Base-by-base conservation (phyloP, 37 sponge, comb jelly and placozoan species). In the Geodia barretti region DNA sequence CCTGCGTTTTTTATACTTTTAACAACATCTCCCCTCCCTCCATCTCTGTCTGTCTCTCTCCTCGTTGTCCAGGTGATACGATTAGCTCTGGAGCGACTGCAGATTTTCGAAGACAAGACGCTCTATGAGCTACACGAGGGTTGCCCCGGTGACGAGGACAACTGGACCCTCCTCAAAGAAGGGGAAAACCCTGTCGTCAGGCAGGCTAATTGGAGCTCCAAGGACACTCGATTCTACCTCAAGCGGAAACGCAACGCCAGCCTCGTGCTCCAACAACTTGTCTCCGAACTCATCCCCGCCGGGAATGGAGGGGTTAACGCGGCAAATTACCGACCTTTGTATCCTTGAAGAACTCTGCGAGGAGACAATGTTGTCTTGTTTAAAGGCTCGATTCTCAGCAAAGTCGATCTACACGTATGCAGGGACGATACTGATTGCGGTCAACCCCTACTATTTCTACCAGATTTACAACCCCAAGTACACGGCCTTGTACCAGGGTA, bases 371-470 rank as follows among this genome's bases (percentile, higher is more conserved):
- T 88, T 98, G 41, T 76, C 89, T 0, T 87, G 80, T 26, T 82
- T 98, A 2, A 32, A 62, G 31, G 86, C 90, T 5, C 70, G 98
- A 30, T 98, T 98, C 80, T 86, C 78, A 4, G 77, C 77, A 36
- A 93, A 91, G 73, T 62, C 67, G 64, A 98, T 98, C 72, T 98
- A 98, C 88, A 98, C 98, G 17, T 98, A 92, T 62, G 98, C 91
- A 8, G 96, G 96, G 30, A 83, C 95, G 73, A 94, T 98, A 65
- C 83, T 98, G 28, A 87, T 98, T 61, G 84, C 98, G 11, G 83
- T 98, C 79, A 95, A 94, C 34, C 97, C 95, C 9, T 94, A 91
- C 79, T 87, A 88, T 76, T 92, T 87, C 75, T 89, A 88, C 69
- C 82, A 95, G 1, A 91, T 94, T 40, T 94, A 94, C 78, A 92